Percentiles rank a stretch among this genome's conserved stretches.
phyloP scores from a whole-genome alignment of 1,140 invertebrate species.

The Homarus americanus region DNA sequence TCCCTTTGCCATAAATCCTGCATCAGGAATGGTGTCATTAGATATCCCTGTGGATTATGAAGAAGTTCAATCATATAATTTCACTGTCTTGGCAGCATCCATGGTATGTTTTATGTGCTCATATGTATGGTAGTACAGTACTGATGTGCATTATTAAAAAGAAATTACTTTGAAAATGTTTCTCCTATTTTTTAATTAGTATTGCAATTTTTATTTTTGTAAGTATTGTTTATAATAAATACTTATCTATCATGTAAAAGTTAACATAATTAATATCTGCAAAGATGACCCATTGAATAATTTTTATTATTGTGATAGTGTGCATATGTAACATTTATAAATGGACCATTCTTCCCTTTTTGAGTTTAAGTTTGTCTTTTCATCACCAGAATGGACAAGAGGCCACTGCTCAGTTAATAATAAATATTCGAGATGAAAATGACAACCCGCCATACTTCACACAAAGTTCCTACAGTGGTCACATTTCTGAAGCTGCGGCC shows the following conservation, averaged over 20 bases:
- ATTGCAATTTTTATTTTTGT: no score
- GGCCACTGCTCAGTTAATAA: slow-evolving; percentile 76
- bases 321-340: no score
- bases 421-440: slow-evolving; percentile 82
- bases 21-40: slow-evolving; percentile 88
- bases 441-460: slow-evolving; percentile 91
- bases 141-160: no score
- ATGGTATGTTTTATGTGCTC: slow-evolving; percentile 82
- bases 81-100: slow-evolving; percentile 90
- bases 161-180: no score
- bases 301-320: no score
- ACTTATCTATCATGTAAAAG: no score
- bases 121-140: neutral
- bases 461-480: slow-evolving; percentile 83
- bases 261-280: no score
- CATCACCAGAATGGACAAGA: slow-evolving; percentile 71
- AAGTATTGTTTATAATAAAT: no score
- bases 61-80: slow-evolving; percentile 86
- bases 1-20: slow-evolving; percentile 91
- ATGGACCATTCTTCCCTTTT: neutral
- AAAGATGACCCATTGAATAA: no score
- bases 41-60: slow-evolving; percentile 89
- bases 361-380: neutral
- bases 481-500: slow-evolving; percentile 94
- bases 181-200: no score